Percentiles rank a stretch among this genome's conserved stretches.
Conservation (phyloP, 2,113 vertebrate genomes). For the Tychaedon coryphoeus region DNA sequence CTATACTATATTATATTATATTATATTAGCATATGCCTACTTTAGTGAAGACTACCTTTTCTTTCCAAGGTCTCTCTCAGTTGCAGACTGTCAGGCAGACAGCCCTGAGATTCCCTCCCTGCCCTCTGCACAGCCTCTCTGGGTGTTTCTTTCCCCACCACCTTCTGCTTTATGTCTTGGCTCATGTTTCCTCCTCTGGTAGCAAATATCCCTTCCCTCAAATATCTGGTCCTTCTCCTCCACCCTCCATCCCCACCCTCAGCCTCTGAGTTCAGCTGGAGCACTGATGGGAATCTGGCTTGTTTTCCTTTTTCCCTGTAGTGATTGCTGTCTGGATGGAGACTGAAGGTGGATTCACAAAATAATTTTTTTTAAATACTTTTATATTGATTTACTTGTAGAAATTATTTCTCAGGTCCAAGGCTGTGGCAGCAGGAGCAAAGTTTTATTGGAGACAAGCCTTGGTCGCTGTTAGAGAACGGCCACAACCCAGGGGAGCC, state of each 20-base stretch:
- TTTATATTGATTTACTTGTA: not conserved
- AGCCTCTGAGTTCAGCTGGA: not conserved
- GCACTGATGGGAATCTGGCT: too few relatives aligned
- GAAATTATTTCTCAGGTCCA: not conserved
- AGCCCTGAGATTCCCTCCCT: not conserved
- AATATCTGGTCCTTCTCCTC: not conserved
- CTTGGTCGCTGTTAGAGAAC: not conserved
- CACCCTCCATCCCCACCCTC: not conserved
- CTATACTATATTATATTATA: not conserved
- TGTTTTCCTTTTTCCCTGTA: not conserved
- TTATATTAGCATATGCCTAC: not conserved
- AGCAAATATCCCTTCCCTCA: not conserved
- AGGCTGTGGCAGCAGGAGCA: not conserved
- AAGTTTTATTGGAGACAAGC: slow-evolving; percentile 49
- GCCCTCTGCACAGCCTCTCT: not conserved
- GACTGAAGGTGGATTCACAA: not conserved
- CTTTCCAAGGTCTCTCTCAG: not conserved
- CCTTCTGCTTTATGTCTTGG: not conserved
- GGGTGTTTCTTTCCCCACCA: not conserved
- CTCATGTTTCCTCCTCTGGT: not conserved
- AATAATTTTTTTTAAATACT: not conserved
- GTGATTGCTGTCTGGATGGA: not conserved
- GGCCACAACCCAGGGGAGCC: not conserved
- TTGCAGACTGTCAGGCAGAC: not conserved
- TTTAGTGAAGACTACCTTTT: not conserved